Conservation (phyloP, 2,888 invertebrate genomes). For the Idaea aversata region DNA sequence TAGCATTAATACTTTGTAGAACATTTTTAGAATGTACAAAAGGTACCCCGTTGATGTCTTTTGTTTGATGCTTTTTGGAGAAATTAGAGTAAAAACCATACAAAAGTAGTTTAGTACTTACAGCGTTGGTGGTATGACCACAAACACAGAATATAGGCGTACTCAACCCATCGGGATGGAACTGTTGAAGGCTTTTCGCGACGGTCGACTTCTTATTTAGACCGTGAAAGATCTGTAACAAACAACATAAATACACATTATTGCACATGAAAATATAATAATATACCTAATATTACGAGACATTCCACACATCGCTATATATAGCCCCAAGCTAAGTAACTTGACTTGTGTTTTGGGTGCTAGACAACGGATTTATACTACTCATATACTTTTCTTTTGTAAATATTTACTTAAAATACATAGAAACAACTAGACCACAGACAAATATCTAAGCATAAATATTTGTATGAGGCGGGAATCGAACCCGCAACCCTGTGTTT, state of each 20-base stretch:
- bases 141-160: slow-evolving; percentile 73
- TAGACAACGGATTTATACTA: too few relatives aligned
- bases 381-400: too few relatives aligned
- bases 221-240: slow-evolving; percentile 73
- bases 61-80: background rate
- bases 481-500: too few relatives aligned
- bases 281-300: too few relatives aligned
- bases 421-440: too few relatives aligned
- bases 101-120: slow-evolving; percentile 45
- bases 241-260: slow-evolving; percentile 19
- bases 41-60: slow-evolving; percentile 4
- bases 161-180: slow-evolving; percentile 78
- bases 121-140: slow-evolving; percentile 77
- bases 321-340: too few relatives aligned
- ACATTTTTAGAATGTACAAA: background rate
- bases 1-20: background rate
- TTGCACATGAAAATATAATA: background rate
- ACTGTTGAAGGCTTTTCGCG: slow-evolving; percentile 55
- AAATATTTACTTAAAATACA: too few relatives aligned
- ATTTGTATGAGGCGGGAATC: too few relatives aligned
- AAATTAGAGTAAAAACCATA: slow-evolving; percentile 1
- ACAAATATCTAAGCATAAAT: too few relatives aligned
- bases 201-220: slow-evolving; percentile 63
- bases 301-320: too few relatives aligned
- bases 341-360: too few relatives aligned